Percentiles rank a stretch among this genome's conserved stretches.
Conservation (phyloP, 2,113 vertebrate species). For the Pithys albifrons region DNA sequence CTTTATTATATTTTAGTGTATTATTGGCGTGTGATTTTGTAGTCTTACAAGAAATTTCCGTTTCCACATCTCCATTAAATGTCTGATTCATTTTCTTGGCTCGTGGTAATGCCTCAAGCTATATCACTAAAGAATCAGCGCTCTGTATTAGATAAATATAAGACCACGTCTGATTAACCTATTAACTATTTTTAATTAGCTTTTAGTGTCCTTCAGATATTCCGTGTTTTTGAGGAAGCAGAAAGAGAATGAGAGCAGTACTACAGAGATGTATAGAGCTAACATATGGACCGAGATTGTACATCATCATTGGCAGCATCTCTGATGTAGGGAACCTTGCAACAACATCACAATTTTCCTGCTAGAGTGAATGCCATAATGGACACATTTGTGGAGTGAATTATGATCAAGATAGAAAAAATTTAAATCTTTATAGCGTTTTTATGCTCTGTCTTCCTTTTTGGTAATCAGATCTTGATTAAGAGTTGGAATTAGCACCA, state of each 20-base stretch:
- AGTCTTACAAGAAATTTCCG: slow-evolving; percentile 72
- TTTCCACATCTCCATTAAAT: slow-evolving; percentile 71
- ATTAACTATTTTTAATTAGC: slow-evolving; percentile 72
- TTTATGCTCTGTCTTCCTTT: slow-evolving; percentile 64
- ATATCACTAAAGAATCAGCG: slow-evolving; percentile 44
- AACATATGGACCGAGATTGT: slow-evolving; percentile 18
- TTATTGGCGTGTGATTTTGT: slow-evolving; percentile 56
- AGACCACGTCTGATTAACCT: slow-evolving; percentile 62
- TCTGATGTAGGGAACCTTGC: slow-evolving; percentile 3
- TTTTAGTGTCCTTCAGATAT: slow-evolving; percentile 57
- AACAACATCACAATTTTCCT: slow-evolving; percentile 57
- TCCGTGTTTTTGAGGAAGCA: slow-evolving; percentile 16
- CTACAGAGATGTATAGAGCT: slow-evolving; percentile 14
- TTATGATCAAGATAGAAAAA: slow-evolving; percentile 49
- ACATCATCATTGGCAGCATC: slow-evolving; percentile 48
- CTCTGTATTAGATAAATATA: slow-evolving; percentile 65
- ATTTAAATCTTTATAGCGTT: slow-evolving; percentile 56
- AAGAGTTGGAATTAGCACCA: slow-evolving; percentile 60
- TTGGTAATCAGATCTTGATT: slow-evolving; percentile 67
- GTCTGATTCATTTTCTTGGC: slow-evolving; percentile 74
- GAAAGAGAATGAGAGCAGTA: slow-evolving; percentile 1
- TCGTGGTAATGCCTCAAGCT: slow-evolving; percentile 32
- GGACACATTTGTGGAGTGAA: slow-evolving; percentile 22
- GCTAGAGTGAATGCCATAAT: slow-evolving; percentile 31
- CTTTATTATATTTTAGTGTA: slow-evolving; percentile 64